Evolutionary conservation across 2,888 invertebrate genomes (phyloP), one percentile per base, ranked within the genome.

Genomic region (Eupeodes luniger): DNA sequence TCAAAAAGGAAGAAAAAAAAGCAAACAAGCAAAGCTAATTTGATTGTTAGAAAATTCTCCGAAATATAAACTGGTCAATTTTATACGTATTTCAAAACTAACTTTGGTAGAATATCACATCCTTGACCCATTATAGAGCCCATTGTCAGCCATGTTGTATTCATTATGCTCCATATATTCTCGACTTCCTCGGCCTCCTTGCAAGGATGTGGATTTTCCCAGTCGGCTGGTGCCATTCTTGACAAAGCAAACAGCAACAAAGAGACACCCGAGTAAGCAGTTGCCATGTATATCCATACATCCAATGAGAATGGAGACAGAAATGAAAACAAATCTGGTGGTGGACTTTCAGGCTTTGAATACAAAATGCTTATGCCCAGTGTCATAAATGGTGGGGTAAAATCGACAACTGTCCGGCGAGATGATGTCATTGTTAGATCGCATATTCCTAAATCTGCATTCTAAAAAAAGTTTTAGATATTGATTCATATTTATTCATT

Each of bases 301-400:
- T 97, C 97, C 85, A 97, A 94, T 10, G 97, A 97, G 90, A 99
- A 96, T 1, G 99, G 98, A 90, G 97, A 96, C 85, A 98, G 95
- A 94, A 99, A 99, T 12, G 98, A 97, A 94, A 99, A 98, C 51
- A 99, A 94, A 92, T 97, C 96, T 6, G 98, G 96, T 2, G 92
- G 92, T 75, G 96, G 96, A 78, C 96, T 96, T 81, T 95, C 95
- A 5, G 98, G 96, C 92, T 97, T 97, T 85, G 96, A 96, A 94
- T 96, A 98, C 81, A 98, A 93, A 92, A 99, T 98, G 91, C 98
- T 97, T 90, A 98, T 98, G 95, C 98, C 98, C 85, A 99, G 94
- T 89, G 98, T 98, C 98, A 99, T 99, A 94, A 99, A 99, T 0
- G 99, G 99, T 94, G 98, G 98, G 0, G 98, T 98, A 93, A 99